phyloP scores from a whole-genome alignment of 1,140 invertebrate species.

The Lithobius niger region DNA sequence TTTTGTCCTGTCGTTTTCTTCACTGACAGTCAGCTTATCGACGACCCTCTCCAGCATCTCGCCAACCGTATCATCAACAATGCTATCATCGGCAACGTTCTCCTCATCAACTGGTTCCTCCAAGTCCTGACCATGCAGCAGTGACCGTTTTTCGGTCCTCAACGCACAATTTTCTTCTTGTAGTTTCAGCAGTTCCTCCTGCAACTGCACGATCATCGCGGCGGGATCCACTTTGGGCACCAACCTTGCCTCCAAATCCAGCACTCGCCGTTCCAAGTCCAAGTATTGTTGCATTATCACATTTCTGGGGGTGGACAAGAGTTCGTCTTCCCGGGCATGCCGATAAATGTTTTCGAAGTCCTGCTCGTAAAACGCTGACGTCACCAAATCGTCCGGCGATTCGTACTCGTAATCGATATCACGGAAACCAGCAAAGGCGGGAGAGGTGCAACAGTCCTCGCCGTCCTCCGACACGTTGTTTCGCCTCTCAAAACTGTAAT shows the following conservation, averaged over 20 bases:
- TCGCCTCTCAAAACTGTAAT: slow-evolving; percentile 21
- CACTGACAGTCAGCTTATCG: too few relatives aligned
- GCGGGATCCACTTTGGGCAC: slow-evolving; percentile 6
- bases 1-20: too few relatives aligned
- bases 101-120: too few relatives aligned
- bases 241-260: slow-evolving; percentile 16
- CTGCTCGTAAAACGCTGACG: slow-evolving; percentile 20
- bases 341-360: slow-evolving; percentile 28
- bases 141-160: too few relatives aligned
- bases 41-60: too few relatives aligned
- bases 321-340: slow-evolving; percentile 22
- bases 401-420: slow-evolving; percentile 11
- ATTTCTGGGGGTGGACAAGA: slow-evolving; percentile 18
- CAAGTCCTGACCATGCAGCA: too few relatives aligned
- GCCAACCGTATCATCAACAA: too few relatives aligned
- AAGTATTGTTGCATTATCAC: slow-evolving; percentile 19
- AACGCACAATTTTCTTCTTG: slow-evolving; percentile 22
- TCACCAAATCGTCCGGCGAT: slow-evolving; percentile 14
- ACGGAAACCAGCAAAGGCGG: slow-evolving; percentile 1
- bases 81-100: too few relatives aligned
- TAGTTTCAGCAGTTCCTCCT: slow-evolving; percentile 17
- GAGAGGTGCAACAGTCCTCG: slow-evolving; percentile 2
- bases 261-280: slow-evolving; percentile 17
- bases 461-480: slow-evolving; percentile 9
- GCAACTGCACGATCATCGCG: slow-evolving; percentile 13